Evolutionary conservation across 1,140 invertebrate species (phyloP).

Genomic region (Periplaneta americana): DNA sequence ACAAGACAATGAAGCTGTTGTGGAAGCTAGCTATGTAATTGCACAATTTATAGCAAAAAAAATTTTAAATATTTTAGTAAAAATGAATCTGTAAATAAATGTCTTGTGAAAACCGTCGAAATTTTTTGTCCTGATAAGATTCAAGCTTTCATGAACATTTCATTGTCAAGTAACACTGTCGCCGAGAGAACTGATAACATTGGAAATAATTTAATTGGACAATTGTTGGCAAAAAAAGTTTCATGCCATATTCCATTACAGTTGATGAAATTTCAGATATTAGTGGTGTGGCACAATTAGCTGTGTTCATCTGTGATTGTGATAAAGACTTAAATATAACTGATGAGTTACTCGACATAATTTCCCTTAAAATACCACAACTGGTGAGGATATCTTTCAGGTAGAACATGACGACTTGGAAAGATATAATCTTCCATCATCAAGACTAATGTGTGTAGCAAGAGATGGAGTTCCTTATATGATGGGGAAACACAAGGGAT

Average conservation of each 20-base stretch:
- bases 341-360: background rate
- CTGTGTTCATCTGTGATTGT: background rate
- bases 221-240: constrained; percentile 1
- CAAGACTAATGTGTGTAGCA: constrained; percentile 10
- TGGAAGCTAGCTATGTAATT: constrained; percentile 4
- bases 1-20: background rate
- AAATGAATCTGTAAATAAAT: background rate
- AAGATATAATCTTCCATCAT: background rate
- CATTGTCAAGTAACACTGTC: constrained; percentile 4
- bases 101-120: no score
- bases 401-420: background rate
- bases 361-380: background rate
- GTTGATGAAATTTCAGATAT: background rate
- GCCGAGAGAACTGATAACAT: background rate
- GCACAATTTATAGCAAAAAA: constrained; percentile 4
- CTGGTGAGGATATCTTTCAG: constrained; percentile 4
- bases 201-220: background rate
- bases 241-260: background rate
- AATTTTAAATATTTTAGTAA: constrained; percentile 5
- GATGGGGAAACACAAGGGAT: background rate
- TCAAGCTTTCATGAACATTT: constrained; percentile 4
- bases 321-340: background rate
- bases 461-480: background rate
- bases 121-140: no score
- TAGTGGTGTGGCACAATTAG: background rate